These are phyloP conservation scores for Meteorus colon DNA, from an alignment of 2,888 invertebrate species.

Conservation along the genomic window DNA sequence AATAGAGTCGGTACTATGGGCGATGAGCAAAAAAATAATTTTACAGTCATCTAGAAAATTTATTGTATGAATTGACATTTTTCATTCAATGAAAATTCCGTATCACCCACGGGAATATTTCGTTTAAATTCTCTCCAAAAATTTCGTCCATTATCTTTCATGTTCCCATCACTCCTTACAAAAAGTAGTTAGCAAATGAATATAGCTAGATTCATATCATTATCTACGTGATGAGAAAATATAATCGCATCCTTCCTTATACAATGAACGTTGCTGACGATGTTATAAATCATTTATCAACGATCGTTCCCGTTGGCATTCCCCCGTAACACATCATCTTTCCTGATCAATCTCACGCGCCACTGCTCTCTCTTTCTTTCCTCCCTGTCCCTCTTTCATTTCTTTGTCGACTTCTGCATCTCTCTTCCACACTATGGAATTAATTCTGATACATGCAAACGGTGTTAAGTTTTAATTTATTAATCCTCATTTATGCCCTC, in stretches of 20 bases:
- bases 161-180: no score
- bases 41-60: no score
- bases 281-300: slow-evolving; percentile 63
- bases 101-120: no score
- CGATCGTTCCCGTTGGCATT: slow-evolving; percentile 48
- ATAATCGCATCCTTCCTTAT: slow-evolving; percentile 46
- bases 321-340: slow-evolving; percentile 39
- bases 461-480: slow-evolving; percentile 13
- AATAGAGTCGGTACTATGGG: no score
- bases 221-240: slow-evolving; percentile 35
- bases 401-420: slow-evolving; percentile 35
- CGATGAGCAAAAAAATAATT: no score
- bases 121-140: no score
- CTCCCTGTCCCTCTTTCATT: slow-evolving; percentile 28
- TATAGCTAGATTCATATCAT: no score
- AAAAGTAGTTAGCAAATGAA: no score
- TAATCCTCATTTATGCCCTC: not conserved
- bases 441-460: slow-evolving; percentile 16
- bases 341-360: slow-evolving; percentile 45
- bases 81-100: no score
- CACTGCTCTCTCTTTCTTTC: slow-evolving; percentile 40
- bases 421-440: no score
- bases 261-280: slow-evolving; percentile 34
- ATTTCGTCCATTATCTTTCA: no score
- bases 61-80: no score